phyloP scores from a whole-genome alignment of 2,797 vertebrate species.

The Silurus lanzhouensis region DNA sequence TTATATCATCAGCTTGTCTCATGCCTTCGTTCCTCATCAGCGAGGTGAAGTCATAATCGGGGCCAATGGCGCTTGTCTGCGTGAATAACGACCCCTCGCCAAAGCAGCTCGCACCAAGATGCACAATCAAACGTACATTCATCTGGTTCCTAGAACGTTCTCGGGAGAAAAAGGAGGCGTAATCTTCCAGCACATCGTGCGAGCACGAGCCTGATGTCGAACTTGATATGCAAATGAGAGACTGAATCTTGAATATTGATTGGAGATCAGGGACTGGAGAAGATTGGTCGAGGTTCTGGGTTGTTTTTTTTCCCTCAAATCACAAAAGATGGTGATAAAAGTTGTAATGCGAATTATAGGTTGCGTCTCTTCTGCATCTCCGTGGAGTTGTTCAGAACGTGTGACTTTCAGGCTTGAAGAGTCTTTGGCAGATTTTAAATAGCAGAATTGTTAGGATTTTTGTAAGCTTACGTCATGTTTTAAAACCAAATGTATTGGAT shows the following conservation, averaged over 20 bases:
- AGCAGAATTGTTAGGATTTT: background rate
- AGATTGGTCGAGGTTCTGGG: background rate
- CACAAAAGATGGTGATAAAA: background rate
- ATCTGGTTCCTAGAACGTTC: background rate
- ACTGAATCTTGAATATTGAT: slow-evolving; percentile 47
- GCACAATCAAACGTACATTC: slow-evolving; percentile 42
- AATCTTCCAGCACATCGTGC: slow-evolving; percentile 11
- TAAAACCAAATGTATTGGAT: background rate
- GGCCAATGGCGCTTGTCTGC: slow-evolving; percentile 53
- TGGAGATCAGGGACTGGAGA: slow-evolving; percentile 23
- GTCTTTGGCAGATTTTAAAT: background rate
- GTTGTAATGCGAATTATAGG: too few relatives aligned
- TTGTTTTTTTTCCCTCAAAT: background rate
- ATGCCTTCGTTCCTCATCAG: slow-evolving; percentile 44
- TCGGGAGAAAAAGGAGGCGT: background rate
- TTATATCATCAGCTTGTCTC: slow-evolving; percentile 27
- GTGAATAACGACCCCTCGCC: slow-evolving; percentile 40
- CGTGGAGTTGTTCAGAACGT: background rate
- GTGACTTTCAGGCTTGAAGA: background rate
- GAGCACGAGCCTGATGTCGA: slow-evolving; percentile 21
- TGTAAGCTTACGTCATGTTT: background rate
- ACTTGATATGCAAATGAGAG: slow-evolving; percentile 50
- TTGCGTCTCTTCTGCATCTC: too few relatives aligned
- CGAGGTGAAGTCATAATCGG: slow-evolving; percentile 53
- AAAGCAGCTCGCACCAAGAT: slow-evolving; percentile 38